Evolutionary conservation across 92 coral and sea anemone genomes (phyloP).

Genomic region (Epizoanthus rinbou): DNA sequence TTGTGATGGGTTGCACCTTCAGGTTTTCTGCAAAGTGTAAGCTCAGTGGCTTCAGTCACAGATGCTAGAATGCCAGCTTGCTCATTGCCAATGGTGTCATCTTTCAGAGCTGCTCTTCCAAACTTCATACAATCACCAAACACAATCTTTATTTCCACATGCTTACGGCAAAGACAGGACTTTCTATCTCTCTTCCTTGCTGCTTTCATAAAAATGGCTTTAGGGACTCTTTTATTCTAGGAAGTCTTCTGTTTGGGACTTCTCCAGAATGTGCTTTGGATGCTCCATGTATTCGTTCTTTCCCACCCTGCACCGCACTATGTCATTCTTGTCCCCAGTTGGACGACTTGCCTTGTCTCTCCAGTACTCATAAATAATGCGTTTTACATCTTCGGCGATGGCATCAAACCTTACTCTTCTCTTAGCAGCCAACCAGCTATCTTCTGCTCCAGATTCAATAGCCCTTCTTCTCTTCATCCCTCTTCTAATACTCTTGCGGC

Average conservation of each 20-base stretch:
- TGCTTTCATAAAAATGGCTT: conserved; percentile 53
- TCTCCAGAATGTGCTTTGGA: conserved; percentile 60
- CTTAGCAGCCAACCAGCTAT: conserved; percentile 32
- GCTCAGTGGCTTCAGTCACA: conserved; percentile 31
- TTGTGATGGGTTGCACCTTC: conserved; percentile 33
- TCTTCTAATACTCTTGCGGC: conserved; percentile 24
- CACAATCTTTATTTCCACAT: conserved; percentile 41
- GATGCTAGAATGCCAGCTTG: conserved; percentile 30
- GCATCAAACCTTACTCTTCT: conserved; percentile 31
- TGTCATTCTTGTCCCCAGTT: conserved; percentile 42
- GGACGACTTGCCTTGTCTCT: conserved; percentile 38
- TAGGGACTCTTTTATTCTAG: conserved; percentile 53
- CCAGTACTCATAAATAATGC: conserved; percentile 20
- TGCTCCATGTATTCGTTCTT: conserved; percentile 51
- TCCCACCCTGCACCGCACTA: conserved; percentile 43
- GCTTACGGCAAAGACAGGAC: conserved; percentile 49
- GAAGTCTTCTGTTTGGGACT: conserved; percentile 58
- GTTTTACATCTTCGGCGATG: conserved; percentile 30
- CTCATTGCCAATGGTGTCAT: neutral
- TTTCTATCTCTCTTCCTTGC: conserved; percentile 51
- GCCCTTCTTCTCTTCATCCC: conserved; percentile 33
- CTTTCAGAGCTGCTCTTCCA: neutral
- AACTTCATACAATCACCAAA: conserved; percentile 19
- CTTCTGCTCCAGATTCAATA: conserved; percentile 31
- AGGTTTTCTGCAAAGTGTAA: conserved; percentile 21